A percentile compares a stretch with the other conserved stretches of the same genome.
These are phyloP conservation scores for Artibeus jamaicensis DNA, from an alignment of 2,797 vertebrate species.

Conservation along the genomic window DNA sequence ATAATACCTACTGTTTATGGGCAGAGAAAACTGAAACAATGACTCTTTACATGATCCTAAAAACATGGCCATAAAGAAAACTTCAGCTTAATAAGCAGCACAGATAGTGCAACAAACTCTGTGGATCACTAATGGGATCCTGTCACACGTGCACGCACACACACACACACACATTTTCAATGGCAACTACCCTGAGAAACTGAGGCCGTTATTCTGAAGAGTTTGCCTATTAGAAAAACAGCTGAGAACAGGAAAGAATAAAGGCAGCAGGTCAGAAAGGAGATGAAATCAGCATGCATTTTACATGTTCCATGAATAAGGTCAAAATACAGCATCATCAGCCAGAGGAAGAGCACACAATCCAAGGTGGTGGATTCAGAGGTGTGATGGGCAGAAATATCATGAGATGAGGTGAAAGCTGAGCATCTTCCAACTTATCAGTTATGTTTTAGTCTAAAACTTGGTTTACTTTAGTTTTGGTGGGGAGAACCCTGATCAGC, in stretches of 20 bases:
- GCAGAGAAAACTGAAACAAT: neutral
- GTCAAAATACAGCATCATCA: neutral
- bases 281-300: neutral
- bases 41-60: neutral
- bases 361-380: neutral
- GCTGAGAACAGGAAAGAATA: neutral
- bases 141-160: neutral
- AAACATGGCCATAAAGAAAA: neutral
- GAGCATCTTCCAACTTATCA: neutral
- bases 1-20: neutral
- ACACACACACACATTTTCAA: neutral
- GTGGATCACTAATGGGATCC: neutral
- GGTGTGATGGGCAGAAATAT: neutral
- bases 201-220: neutral
- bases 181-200: neutral
- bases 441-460: neutral
- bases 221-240: neutral
- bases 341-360: neutral
- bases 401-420: neutral
- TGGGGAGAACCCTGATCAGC: neutral
- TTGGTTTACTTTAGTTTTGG: neutral
- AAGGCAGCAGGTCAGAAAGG: neutral
- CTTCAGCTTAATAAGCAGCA: neutral
- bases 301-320: neutral
- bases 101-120: neutral